Base-by-base conservation (phyloP, 2,113 vertebrate genomes). In the Apaloderma vittatum region DNA sequence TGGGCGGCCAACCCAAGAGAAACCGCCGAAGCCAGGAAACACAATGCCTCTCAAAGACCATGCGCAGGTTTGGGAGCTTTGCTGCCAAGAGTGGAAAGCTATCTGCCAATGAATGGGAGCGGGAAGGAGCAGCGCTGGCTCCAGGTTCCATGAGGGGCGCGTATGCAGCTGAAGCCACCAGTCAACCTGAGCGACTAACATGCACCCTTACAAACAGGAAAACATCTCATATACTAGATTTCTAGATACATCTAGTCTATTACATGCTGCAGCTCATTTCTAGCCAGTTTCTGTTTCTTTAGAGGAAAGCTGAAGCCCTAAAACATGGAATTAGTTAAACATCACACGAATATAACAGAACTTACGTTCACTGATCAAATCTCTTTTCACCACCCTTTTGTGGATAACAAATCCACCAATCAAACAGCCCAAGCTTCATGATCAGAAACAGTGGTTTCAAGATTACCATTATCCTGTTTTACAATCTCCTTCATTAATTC, bases 371-470 rank as follows among this genome's bases (percentile, higher is more conserved):
- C 52, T 30, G 52, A 92, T 75, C 57, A 86, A 55, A 73, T 67
- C 24, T 66, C 67, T 88, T 90, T 83, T 77, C 59, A 88, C 12
- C n/a, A 74, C 8, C 24, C 36, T 70, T 65, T 86, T 62, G 17
- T 1, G 2, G 55, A 43, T 54, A 86, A 62, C 4, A 2, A 83
- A 80, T 80, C 45, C 74, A 80, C 75, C 80, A 73, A 93, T 68
- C 21, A 84, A 88, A 66, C 20, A 92, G 16, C 24, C 46, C 15
- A n/a, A 67, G 30, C 24, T 27, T 74, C 54, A 77, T 15, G 46
- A 87, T 84, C 79, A 88, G 51, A 90, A 93, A 22, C 46, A 46
- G 46, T 19, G 24, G 36, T 76, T 93, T 94, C 86, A 83, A 76
- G 46, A 72, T 51, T 43, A 43, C 32, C 4, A 12, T 71, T 86